These are phyloP conservation scores for Echinometra lucunter DNA, from an alignment of 53 echinoderm and acorn worm species.

Conservation along the genomic window DNA sequence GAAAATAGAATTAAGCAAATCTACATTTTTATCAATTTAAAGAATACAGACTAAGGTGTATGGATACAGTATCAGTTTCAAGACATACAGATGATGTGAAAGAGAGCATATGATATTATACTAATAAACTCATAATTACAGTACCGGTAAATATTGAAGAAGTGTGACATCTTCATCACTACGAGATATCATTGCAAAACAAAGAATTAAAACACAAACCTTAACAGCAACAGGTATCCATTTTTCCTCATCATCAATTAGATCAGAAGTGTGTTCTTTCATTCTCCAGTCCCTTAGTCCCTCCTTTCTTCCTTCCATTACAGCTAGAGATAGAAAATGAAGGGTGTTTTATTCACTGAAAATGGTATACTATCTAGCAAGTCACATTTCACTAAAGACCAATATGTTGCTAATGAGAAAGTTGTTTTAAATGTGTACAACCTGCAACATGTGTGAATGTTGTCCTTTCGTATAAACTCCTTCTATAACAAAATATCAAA, in stretches of 20 bases:
- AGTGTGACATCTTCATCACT: background rate
- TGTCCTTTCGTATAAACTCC: background rate
- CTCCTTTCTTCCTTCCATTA: conserved; percentile 40
- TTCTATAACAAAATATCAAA: background rate
- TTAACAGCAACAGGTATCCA: conserved; percentile 87
- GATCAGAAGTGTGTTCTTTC: conserved; percentile 9
- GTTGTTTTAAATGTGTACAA: too few species aligned
- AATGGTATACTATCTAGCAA: too few species aligned
- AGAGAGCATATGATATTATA: too few species aligned
- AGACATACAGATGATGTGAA: too few species aligned
- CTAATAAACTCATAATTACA: too few species aligned
- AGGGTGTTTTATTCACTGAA: background rate
- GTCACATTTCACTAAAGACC: too few species aligned
- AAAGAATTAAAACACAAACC: conserved; percentile 66
- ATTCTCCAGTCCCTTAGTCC: conserved; percentile 44
- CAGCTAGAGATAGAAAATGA: conserved; percentile 6
- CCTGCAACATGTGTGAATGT: too few species aligned
- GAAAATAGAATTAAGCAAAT: too few species aligned
- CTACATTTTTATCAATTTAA: too few species aligned
- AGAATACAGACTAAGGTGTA: too few species aligned
- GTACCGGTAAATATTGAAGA: background rate
- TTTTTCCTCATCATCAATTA: background rate
- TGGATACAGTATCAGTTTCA: too few species aligned
- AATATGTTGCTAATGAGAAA: too few species aligned
- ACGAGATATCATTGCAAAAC: background rate